These are phyloP conservation scores for Ptyas mucosa DNA, from an alignment of 2,113 vertebrate genomes.

Conservation along the genomic window DNA sequence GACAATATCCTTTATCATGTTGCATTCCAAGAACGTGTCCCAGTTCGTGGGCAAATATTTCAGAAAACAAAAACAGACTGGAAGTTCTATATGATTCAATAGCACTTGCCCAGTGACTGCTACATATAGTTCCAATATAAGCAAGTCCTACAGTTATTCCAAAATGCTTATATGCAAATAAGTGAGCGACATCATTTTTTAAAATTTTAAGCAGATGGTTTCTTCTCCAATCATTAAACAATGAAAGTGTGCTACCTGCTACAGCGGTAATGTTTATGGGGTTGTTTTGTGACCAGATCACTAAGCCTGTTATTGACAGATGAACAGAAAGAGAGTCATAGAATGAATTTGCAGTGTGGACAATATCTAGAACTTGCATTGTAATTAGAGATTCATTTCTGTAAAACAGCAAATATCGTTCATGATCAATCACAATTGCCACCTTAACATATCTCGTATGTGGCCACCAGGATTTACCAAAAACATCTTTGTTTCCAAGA, in stretches of 20 bases:
- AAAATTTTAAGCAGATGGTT: not conserved
- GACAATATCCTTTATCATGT: not conserved
- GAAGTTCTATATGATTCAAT: not conserved
- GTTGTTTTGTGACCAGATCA: conserved; percentile 11
- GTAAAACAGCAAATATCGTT: conserved; percentile 18
- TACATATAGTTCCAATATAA: not conserved
- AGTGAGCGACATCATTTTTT: conserved; percentile 3
- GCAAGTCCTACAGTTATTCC: accelerated
- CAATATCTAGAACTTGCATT: not conserved
- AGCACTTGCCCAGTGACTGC: accelerated
- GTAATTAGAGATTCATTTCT: conserved; percentile 4
- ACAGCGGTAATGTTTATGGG: not conserved
- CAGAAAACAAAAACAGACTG: not conserved
- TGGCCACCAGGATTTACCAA: not conserved
- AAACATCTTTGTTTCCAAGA: not conserved
- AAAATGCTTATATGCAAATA: not conserved
- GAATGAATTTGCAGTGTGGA: not conserved
- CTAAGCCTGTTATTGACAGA: not conserved
- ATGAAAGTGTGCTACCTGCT: accelerated
- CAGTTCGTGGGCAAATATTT: conserved; percentile 1
- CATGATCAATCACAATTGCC: not conserved
- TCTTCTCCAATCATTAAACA: not conserved
- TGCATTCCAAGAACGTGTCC: conserved; percentile 9
- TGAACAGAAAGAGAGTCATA: not conserved
- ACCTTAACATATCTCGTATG: conserved; percentile 13